phyloP scores from a whole-genome alignment of 2,888 invertebrate genomes.

The Slavum lentiscoides region DNA sequence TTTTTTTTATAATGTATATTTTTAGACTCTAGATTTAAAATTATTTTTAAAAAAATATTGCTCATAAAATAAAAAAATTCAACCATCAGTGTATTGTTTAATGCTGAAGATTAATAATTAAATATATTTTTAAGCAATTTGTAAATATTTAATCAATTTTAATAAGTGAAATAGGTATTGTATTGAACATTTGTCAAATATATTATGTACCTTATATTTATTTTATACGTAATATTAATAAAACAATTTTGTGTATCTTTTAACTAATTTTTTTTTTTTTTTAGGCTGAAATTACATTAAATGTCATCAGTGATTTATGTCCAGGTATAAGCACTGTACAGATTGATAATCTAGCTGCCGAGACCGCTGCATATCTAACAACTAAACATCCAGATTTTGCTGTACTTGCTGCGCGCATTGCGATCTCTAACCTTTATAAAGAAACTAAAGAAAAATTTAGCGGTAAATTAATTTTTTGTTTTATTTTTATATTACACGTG shows the following conservation, averaged over 20 bases:
- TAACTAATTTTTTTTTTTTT: constrained; percentile 9
- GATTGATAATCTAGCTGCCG: constrained; percentile 95
- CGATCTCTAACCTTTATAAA: constrained; percentile 96
- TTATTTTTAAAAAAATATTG: no score
- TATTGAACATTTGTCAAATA: not conserved
- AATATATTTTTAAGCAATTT: not conserved
- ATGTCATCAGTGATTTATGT: constrained; percentile 93
- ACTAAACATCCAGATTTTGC: constrained; percentile 97
- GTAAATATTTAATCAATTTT: not conserved
- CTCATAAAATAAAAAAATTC: no score
- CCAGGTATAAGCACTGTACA: constrained; percentile 96
- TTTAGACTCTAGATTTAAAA: no score
- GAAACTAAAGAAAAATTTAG: constrained; percentile 94
- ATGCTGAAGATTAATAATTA: not conserved
- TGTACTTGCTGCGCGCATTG: constrained; percentile 83
- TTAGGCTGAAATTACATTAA: constrained; percentile 80
- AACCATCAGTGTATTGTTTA: no score
- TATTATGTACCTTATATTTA: not conserved
- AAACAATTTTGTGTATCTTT: not conserved
- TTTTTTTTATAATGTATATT: no score
- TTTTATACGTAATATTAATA: no score
- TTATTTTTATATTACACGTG: not conserved
- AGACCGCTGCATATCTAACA: constrained; percentile 98
- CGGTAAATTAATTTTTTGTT: constrained; percentile 63
- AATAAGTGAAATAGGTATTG: not conserved